These are phyloP conservation scores for Chrysopa pallens DNA, from an alignment of 1,140 invertebrate species.

Conservation along the genomic window DNA sequence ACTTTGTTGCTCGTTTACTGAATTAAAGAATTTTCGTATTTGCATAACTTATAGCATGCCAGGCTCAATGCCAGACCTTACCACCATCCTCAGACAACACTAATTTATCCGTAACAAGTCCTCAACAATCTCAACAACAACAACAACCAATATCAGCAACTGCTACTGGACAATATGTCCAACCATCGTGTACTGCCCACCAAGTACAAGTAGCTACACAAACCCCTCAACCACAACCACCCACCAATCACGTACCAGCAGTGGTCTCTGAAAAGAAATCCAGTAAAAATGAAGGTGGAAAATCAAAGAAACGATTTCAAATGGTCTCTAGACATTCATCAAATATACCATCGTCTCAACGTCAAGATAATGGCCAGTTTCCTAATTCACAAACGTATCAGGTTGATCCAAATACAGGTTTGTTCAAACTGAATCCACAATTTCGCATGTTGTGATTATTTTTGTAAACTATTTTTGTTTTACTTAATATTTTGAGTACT, in stretches of 20 bases:
- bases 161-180: conserved; percentile 14
- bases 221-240: conserved; percentile 16
- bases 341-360: background rate
- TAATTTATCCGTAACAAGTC: background rate
- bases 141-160: conserved; percentile 8
- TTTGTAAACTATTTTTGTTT: too few relatives aligned
- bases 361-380: background rate
- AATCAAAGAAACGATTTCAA: conserved; percentile 4
- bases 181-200: conserved; percentile 19
- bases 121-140: background rate
- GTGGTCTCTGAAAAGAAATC: conserved; percentile 7
- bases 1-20: too few relatives aligned
- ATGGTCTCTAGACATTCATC: background rate
- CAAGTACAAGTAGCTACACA: conserved; percentile 41
- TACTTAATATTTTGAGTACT: too few relatives aligned
- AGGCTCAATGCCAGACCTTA: background rate
- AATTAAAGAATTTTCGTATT: background rate
- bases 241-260: conserved; percentile 1
- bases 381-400: conserved; percentile 20
- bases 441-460: too few relatives aligned
- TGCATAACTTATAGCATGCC: background rate
- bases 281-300: conserved; percentile 2
- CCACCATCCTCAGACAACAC: background rate
- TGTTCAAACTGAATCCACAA: conserved; percentile 2
- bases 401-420: conserved; percentile 27